phyloP scores from a whole-genome alignment of 2,888 invertebrate species.

The Drosophila diplacantha region DNA sequence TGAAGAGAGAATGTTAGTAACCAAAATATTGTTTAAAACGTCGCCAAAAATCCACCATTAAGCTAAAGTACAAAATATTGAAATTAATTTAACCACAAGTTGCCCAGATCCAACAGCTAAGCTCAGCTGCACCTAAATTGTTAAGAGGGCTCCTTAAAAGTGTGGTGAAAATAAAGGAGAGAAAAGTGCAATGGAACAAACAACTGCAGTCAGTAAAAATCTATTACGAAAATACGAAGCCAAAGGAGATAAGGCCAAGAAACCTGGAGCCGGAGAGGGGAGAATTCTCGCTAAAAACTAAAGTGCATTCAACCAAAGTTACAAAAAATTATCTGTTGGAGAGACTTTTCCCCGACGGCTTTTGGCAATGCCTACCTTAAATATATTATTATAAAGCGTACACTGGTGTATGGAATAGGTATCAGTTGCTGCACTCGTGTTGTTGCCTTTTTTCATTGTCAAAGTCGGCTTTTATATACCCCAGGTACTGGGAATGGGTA shows the following conservation, averaged over 20 bases:
- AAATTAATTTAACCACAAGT: slow-evolving; percentile 12
- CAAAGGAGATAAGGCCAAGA: slow-evolving; percentile 19
- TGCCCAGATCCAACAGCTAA: slow-evolving; percentile 14
- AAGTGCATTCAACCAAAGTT: slow-evolving; percentile 70
- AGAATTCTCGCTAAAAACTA: slow-evolving; percentile 43
- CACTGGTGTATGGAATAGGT: background rate
- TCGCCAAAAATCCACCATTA: background rate
- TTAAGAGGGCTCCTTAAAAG: slow-evolving; percentile 10
- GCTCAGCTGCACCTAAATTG: slow-evolving; percentile 24
- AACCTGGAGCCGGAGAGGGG: slow-evolving; percentile 3
- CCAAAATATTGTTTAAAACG: slow-evolving; percentile 16
- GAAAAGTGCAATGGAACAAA: slow-evolving; percentile 7
- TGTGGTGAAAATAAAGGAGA: slow-evolving; percentile 12
- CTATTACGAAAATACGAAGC: slow-evolving; percentile 9
- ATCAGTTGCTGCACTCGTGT: slow-evolving; percentile 2
- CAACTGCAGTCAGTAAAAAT: slow-evolving; percentile 7
- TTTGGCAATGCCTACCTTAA: background rate
- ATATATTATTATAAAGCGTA: slow-evolving; percentile 23
- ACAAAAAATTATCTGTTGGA: slow-evolving; percentile 15
- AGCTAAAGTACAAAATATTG: background rate
- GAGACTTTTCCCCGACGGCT: background rate
- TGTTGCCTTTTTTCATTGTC: slow-evolving; percentile 51
- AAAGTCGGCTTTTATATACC: slow-evolving; percentile 53
- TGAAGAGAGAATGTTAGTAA: too few relatives aligned
- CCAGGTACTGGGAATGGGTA: background rate